phyloP scores from a whole-genome alignment of 2,113 vertebrate genomes.

The Nanger granti region DNA sequence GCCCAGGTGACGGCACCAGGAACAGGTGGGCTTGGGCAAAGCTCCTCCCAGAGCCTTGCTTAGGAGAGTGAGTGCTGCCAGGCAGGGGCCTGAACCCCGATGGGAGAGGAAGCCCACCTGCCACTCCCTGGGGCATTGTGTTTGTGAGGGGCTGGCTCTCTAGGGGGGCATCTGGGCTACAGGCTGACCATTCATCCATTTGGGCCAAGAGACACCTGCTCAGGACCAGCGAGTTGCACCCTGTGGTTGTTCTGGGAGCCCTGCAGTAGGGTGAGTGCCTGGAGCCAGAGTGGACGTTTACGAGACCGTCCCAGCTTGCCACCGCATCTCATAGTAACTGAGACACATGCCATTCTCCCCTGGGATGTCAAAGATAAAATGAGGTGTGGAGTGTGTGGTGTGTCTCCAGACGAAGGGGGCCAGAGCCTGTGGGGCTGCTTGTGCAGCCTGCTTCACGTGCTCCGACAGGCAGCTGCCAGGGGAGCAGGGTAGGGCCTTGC shows the following conservation, averaged over 20 bases:
- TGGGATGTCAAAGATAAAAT: not conserved
- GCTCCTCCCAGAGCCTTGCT: constrained; percentile 5
- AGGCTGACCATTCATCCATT: not conserved
- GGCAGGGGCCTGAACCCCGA: not conserved
- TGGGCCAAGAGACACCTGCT: not conserved
- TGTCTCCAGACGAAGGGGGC: not conserved
- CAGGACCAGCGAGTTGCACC: not conserved
- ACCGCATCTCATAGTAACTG: not conserved
- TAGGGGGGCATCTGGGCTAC: not conserved
- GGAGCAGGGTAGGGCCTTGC: not conserved
- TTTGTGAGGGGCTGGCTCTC: not conserved
- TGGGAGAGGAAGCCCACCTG: not conserved
- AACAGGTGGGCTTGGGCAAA: constrained; percentile 19
- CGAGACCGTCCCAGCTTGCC: not conserved
- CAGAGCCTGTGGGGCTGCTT: not conserved
- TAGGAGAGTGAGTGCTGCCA: not conserved
- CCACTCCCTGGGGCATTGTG: not conserved
- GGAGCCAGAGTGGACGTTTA: not conserved
- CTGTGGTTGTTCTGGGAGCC: not conserved
- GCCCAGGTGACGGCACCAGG: not conserved
- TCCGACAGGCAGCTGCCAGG: not conserved
- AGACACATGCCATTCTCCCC: not conserved
- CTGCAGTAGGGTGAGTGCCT: not conserved
- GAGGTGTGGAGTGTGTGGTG: not conserved
- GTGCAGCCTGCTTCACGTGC: not conserved